Evolutionary conservation across 1,140 invertebrate genomes (phyloP), one percentile per base, ranked within the genome.

Genomic region (Onthophagus taurus): DNA sequence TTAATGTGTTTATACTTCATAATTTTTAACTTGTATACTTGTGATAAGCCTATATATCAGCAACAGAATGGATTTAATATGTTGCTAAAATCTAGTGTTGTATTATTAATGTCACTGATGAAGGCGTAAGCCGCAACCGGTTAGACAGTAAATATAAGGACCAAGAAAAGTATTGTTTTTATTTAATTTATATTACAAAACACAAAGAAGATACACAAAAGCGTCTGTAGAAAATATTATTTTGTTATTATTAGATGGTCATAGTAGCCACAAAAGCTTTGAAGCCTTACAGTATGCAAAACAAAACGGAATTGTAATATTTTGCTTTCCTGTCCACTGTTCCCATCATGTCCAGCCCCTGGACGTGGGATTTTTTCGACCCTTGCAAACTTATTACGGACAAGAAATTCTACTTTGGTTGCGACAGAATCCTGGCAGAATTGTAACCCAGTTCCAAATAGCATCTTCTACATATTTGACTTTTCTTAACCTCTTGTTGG

Each of bases 311-410:
- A 42, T 52, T 24, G 37, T 33, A 16, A 3, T 53, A 12, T 41
- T 53, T 31, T 50, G 45, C 31, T 47, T 53, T 4, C 44, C 37
- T 14, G 13, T 44, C 7, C 51, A 52, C 18, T 44, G 44, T 31
- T 50, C 44, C 6, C 48, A 47, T 18, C 13, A 23, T 3, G 43
- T 54, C 4, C 62, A 68, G 41, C 62, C 63, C 6, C 45, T 68
- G 17, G 63, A 66, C 52, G 59, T 62, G 26, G 45, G 42, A 34
- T 50, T 65, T 38, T 65, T 63, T 49, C 35, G 42, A 11, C 53
- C 61, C 26, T 17, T 64, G 21, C 53, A 58, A 18, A 58, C 44
- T 12, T 54, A 42, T 30, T 57, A 47, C 21, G 26, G 30, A 21
- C 35, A 51, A 47, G 49, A 54, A 46, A 30, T 54, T 9, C 8